Conservation (phyloP, 2,888 invertebrate genomes). For the Serrognathus titanus region DNA sequence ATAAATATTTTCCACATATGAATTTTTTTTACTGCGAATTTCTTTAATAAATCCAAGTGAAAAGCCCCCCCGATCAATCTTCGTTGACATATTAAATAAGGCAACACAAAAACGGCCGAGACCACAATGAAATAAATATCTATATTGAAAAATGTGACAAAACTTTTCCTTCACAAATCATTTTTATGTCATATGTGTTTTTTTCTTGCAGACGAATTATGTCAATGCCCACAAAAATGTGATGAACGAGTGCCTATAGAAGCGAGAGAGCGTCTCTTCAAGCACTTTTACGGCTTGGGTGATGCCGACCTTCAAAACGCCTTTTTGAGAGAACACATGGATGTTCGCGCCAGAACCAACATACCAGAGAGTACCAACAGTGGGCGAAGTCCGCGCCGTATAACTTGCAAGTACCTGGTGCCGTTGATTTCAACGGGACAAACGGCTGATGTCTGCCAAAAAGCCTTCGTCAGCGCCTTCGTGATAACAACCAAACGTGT, state of each 20-base stretch:
- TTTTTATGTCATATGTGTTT: slow-evolving; percentile 1
- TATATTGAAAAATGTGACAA: too few relatives aligned
- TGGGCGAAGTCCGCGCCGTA: slow-evolving; percentile 48
- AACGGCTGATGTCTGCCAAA: slow-evolving; percentile 53
- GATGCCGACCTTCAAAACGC: slow-evolving; percentile 52
- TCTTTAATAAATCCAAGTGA: too few relatives aligned
- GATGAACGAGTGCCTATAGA: slow-evolving; percentile 50
- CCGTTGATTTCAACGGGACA: slow-evolving; percentile 41
- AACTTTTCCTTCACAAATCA: background rate
- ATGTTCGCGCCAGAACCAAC: slow-evolving; percentile 47
- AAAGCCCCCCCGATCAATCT: too few relatives aligned
- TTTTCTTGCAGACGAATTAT: slow-evolving; percentile 49
- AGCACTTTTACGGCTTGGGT: slow-evolving; percentile 51
- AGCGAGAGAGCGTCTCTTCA: slow-evolving; percentile 49
- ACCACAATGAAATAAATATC: too few relatives aligned
- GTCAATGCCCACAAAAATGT: slow-evolving; percentile 55
- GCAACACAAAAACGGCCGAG: too few relatives aligned
- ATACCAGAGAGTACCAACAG: slow-evolving; percentile 19
- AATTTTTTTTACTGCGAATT: too few relatives aligned
- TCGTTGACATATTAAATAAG: too few relatives aligned
- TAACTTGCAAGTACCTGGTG: slow-evolving; percentile 54
- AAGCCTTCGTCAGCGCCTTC: slow-evolving; percentile 55
- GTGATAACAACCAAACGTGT: slow-evolving; percentile 56
- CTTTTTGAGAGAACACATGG: slow-evolving; percentile 52
- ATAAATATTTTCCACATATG: too few relatives aligned